Evolutionary conservation across 2,888 invertebrate species (phyloP).

Genomic region (Meghimatium bilineatum): DNA sequence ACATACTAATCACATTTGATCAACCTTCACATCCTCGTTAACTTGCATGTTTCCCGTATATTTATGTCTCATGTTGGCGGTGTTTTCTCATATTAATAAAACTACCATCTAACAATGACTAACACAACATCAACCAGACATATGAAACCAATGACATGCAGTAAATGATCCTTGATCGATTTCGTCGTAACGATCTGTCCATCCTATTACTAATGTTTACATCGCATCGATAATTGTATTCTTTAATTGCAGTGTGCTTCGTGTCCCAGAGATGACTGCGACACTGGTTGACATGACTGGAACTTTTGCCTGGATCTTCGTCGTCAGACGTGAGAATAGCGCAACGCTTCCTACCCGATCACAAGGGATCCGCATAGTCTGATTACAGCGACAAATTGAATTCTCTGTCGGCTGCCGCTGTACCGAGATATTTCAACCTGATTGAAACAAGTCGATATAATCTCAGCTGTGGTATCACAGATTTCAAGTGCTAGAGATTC

Average conservation of each 20-base stretch:
- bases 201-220: neutral
- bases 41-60: too few species aligned
- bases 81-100: neutral
- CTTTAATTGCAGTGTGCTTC: neutral
- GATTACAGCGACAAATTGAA: constrained; percentile 20
- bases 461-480: neutral
- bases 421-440: constrained; percentile 10
- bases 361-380: constrained; percentile 6
- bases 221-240: neutral
- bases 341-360: neutral
- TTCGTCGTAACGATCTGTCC: neutral
- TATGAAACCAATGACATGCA: neutral
- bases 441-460: constrained; percentile 22
- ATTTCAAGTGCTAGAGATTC: neutral
- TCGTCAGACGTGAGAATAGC: constrained; percentile 9
- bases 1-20: too few species aligned
- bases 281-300: neutral
- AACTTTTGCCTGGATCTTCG: neutral
- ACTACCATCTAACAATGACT: neutral
- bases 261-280: neutral
- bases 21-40: too few species aligned
- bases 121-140: neutral
- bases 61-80: too few species aligned
- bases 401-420: constrained; percentile 15
- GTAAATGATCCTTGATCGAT: neutral